Evolutionary conservation across 2,113 vertebrate genomes (phyloP).

Genomic region (Tylochromis polylepis): DNA sequence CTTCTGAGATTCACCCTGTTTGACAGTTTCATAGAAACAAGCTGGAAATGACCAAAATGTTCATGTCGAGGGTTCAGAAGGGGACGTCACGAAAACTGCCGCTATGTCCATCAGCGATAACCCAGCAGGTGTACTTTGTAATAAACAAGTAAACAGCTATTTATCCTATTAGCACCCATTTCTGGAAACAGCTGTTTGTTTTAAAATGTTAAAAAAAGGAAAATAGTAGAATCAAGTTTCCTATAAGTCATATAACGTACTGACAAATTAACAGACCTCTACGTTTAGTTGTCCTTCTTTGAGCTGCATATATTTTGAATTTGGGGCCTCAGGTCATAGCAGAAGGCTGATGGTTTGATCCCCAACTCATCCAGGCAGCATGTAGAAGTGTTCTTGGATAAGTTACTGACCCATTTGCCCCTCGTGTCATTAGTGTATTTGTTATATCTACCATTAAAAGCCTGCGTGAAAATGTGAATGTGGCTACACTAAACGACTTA

Average conservation of each 20-base stretch:
- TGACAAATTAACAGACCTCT: background rate
- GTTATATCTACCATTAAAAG: background rate
- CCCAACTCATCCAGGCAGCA: background rate
- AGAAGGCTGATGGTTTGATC: background rate
- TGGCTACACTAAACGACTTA: background rate
- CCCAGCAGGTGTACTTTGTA: background rate
- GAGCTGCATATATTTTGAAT: background rate
- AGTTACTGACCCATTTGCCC: background rate
- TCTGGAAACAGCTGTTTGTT: background rate
- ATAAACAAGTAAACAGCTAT: background rate
- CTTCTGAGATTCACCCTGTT: background rate
- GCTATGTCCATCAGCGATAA: background rate
- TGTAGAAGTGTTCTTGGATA: background rate
- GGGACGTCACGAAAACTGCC: background rate
- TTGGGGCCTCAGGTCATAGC: background rate
- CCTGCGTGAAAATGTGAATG: background rate
- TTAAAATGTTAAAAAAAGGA: background rate
- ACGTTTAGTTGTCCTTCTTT: background rate
- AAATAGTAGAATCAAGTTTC: background rate
- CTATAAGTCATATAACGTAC: background rate
- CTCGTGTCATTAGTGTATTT: background rate
- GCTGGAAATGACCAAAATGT: background rate
- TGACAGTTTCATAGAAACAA: background rate
- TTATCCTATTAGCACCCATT: background rate
- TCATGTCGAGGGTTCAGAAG: background rate